Evolutionary conservation across 2,888 invertebrate genomes (phyloP).

Genomic region (Zaprionus bogoriensis): DNA sequence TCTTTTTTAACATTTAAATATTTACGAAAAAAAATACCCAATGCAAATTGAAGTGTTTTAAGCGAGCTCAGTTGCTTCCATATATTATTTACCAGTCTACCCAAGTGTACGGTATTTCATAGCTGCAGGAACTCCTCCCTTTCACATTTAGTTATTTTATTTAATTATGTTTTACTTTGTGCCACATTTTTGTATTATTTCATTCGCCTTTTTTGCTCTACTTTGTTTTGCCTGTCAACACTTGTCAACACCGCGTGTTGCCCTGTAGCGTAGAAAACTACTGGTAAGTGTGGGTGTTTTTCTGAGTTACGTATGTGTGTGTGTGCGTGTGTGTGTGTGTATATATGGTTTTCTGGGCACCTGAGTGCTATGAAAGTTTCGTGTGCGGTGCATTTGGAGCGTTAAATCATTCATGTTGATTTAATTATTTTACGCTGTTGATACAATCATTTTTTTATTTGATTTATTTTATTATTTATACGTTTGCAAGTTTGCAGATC

Average conservation of each 20-base stretch:
- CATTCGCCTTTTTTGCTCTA: conserved; percentile 25
- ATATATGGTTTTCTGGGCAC: no score
- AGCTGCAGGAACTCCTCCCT: background rate
- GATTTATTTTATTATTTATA: conserved; percentile 72
- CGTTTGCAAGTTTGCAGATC: conserved; percentile 35
- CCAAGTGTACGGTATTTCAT: background rate
- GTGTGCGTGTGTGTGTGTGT: conserved; percentile 9
- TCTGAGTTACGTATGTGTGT: background rate
- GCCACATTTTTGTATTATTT: conserved; percentile 36
- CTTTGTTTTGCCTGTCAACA: conserved; percentile 57
- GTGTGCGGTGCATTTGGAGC: conserved; percentile 68
- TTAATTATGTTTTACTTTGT: conserved; percentile 27
- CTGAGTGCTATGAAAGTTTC: conserved; percentile 52
- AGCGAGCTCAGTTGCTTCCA: no score
- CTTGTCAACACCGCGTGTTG: conserved; percentile 67
- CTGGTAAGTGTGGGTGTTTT: background rate
- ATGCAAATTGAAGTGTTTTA: no score
- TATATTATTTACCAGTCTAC: no score
- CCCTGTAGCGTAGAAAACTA: conserved; percentile 6
- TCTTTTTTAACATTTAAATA: no score
- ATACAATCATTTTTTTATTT: conserved; percentile 65
- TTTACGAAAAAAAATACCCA: no score
- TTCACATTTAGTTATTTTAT: conserved; percentile 8
- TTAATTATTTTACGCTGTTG: conserved; percentile 75
- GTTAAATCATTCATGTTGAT: conserved; percentile 78